Percentiles rank a stretch among this genome's conserved stretches.
phyloP scores from a whole-genome alignment of 2,113 vertebrate genomes.

The Chamaetylas fuelleborni region DNA sequence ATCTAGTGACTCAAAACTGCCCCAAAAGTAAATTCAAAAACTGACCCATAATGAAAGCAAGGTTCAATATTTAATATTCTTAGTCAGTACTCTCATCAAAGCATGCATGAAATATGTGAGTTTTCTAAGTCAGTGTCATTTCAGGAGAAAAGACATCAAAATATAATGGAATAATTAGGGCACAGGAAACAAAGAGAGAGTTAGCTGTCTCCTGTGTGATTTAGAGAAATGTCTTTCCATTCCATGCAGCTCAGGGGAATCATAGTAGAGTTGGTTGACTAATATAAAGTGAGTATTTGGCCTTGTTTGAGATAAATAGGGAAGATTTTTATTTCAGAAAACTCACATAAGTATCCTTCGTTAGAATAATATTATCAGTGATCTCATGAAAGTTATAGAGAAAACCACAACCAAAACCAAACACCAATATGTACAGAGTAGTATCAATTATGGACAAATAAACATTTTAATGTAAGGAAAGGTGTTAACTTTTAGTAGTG shows the following conservation, averaged over 20 bases:
- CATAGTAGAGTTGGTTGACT: not conserved
- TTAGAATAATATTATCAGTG: not conserved
- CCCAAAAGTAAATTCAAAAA: not conserved
- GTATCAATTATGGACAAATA: not conserved
- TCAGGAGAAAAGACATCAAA: not conserved
- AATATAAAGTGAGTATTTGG: slow-evolving; percentile 14
- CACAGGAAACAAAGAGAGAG: slow-evolving; percentile 2
- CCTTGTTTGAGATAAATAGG: slow-evolving; percentile 13
- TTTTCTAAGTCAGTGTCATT: not conserved
- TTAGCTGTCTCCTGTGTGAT: not conserved
- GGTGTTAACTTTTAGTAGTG: not conserved
- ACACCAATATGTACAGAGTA: not conserved
- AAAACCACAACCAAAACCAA: not conserved
- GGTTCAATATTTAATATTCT: not conserved
- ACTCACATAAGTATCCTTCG: not conserved
- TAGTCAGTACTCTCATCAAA: not conserved
- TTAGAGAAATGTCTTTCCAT: not conserved
- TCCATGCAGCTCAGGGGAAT: slow-evolving; percentile 1
- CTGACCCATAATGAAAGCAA: not conserved
- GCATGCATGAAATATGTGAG: not conserved
- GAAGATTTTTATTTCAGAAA: not conserved
- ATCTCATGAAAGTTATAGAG: not conserved
- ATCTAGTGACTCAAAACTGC: not conserved
- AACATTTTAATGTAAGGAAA: not conserved
- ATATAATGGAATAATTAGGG: slow-evolving; percentile 35